phyloP scores from a whole-genome alignment of 2,797 vertebrate genomes.

The Amblyraja radiata region DNA sequence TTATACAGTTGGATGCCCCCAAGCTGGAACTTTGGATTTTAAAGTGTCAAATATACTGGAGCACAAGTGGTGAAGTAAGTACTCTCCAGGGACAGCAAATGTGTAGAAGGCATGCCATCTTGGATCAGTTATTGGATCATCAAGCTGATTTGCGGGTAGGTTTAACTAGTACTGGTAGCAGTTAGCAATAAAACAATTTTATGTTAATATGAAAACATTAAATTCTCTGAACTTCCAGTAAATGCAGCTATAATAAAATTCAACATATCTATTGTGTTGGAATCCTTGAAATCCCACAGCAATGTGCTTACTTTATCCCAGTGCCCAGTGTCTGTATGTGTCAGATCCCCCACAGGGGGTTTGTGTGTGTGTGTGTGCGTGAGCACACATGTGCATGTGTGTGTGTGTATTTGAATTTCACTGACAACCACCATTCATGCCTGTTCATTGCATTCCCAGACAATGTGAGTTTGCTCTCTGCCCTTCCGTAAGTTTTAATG shows the following conservation, averaged over 20 bases:
- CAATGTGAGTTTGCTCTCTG: too few relatives aligned
- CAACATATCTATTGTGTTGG: neutral
- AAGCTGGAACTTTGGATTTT: neutral
- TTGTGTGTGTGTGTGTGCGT: neutral
- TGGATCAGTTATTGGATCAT: neutral
- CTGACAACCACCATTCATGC: too few relatives aligned
- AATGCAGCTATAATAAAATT: neutral
- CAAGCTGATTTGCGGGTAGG: neutral
- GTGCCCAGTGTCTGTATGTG: neutral
- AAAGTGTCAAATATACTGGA: neutral
- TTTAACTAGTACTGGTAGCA: neutral
- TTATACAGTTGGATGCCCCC: neutral
- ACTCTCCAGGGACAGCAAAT: neutral
- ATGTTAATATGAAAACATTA: neutral
- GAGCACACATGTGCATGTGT: neutral
- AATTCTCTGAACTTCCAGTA: neutral
- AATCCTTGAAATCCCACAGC: neutral
- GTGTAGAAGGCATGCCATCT: neutral
- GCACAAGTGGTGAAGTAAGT: neutral
- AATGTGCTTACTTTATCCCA: neutral
- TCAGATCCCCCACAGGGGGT: too few relatives aligned
- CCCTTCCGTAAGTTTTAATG: too few relatives aligned
- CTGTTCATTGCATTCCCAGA: too few relatives aligned
- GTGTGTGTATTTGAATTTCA: neutral
- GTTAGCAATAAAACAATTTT: neutral